Percentiles rank a stretch among this genome's conserved stretches.
phyloP scores from a whole-genome alignment of 2,797 vertebrate genomes.

The Molothrus ater region DNA sequence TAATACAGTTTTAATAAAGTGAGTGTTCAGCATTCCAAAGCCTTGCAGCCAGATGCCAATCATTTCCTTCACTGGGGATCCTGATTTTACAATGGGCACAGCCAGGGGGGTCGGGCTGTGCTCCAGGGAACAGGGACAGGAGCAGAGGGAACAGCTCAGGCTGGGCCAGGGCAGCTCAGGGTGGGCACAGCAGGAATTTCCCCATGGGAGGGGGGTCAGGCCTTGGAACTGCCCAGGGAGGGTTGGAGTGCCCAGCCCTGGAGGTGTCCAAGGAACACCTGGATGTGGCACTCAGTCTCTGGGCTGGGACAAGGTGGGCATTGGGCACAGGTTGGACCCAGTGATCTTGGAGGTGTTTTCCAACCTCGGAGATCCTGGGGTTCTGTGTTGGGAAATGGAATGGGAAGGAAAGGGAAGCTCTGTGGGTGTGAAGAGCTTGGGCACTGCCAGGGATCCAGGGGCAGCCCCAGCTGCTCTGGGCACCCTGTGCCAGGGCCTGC shows the following conservation, averaged over 20 bases:
- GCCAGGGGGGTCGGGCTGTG: neutral
- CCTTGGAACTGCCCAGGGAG: neutral
- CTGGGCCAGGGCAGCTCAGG: neutral
- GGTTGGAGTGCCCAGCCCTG: neutral
- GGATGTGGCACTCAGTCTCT: neutral
- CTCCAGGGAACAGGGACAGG: neutral
- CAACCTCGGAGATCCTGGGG: neutral
- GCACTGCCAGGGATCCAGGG: too few species aligned
- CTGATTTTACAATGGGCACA: neutral
- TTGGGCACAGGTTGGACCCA: rapidly evolving
- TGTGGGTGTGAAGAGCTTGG: neutral
- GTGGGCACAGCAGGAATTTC: neutral
- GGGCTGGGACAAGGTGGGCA: neutral
- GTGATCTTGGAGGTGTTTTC: neutral
- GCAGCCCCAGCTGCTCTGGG: too few species aligned
- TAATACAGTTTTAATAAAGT: too few species aligned
- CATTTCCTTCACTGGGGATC: too few species aligned
- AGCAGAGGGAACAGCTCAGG: neutral
- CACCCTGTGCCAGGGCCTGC: too few species aligned
- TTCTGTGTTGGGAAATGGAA: neutral
- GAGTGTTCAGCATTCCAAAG: too few species aligned
- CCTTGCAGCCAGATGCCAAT: too few species aligned
- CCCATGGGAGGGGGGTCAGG: neutral
- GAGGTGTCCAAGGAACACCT: rapidly evolving
- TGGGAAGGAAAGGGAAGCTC: neutral